phyloP scores from a whole-genome alignment of 1,140 invertebrate genomes.

The Pollicipes pollicipes region DNA sequence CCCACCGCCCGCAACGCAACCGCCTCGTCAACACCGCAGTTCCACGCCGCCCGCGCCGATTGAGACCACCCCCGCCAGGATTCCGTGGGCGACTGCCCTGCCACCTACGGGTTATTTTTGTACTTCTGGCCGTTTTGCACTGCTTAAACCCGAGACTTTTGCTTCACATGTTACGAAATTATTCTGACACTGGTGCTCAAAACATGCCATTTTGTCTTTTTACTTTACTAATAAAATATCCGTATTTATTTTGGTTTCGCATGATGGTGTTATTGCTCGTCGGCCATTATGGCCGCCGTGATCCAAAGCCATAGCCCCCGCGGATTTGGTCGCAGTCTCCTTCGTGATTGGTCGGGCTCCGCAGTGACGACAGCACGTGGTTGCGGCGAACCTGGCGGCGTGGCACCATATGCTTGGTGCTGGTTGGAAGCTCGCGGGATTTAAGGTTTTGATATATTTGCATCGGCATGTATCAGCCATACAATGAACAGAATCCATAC shows the following conservation, averaged over 20 bases:
- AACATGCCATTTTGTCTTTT: neutral
- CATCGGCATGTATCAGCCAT: neutral
- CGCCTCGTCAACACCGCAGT: too few relatives aligned
- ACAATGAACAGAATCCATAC: slow-evolving; percentile 2
- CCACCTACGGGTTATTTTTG: neutral
- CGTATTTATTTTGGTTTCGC: neutral
- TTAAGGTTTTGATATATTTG: neutral
- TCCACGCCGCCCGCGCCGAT: too few relatives aligned
- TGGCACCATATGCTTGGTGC: neutral
- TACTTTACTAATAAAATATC: neutral
- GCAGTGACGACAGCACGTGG: neutral
- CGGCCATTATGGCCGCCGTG: neutral
- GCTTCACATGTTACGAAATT: too few relatives aligned
- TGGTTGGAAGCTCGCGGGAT: neutral
- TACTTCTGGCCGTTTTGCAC: neutral
- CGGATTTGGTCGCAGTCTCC: neutral
- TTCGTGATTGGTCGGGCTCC: neutral
- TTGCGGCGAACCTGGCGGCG: neutral
- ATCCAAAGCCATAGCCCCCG: neutral
- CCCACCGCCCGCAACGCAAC: too few relatives aligned
- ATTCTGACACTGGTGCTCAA: neutral
- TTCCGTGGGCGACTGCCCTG: too few relatives aligned
- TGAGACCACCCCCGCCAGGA: too few relatives aligned
- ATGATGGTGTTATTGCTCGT: neutral
- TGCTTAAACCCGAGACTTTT: neutral